These are phyloP conservation scores for Agonopterix arenella DNA, from an alignment of 2,888 invertebrate genomes.

Conservation along the genomic window DNA sequence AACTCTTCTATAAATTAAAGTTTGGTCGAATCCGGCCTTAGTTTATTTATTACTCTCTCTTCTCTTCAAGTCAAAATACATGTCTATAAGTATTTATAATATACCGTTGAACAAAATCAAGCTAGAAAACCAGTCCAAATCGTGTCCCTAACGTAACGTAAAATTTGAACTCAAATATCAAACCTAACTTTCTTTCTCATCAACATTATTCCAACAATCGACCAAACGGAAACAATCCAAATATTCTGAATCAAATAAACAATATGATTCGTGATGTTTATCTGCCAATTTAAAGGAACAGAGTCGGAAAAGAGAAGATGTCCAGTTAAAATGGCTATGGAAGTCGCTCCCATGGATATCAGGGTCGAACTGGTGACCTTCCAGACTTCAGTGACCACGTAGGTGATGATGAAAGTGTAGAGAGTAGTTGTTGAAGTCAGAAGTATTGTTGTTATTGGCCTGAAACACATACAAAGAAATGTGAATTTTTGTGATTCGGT, in stretches of 20 bases:
- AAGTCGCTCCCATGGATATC: not conserved
- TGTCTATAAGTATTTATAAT: too few species aligned
- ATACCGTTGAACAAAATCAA: too few species aligned
- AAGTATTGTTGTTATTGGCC: slow-evolving; percentile 12
- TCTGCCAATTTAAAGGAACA: slow-evolving; percentile 7
- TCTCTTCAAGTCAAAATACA: too few species aligned
- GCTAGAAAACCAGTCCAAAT: not conserved
- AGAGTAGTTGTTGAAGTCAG: slow-evolving; percentile 1
- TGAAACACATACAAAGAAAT: slow-evolving; percentile 3
- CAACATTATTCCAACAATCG: slow-evolving; percentile 6
- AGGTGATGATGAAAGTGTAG: not conserved
- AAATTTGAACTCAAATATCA: slow-evolving; percentile 1
- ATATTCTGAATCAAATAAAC: slow-evolving; percentile 7
- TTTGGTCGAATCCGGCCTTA: too few species aligned
- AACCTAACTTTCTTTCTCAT: slow-evolving; percentile 3
- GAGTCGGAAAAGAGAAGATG: slow-evolving; percentile 11
- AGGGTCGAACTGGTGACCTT: not conserved
- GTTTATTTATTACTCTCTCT: too few species aligned
- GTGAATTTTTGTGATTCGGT: too few species aligned
- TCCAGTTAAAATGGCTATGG: slow-evolving; percentile 5
- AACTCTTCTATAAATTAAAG: too few species aligned
- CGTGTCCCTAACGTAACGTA: not conserved
- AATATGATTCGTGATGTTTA: slow-evolving; percentile 5
- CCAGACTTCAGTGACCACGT: slow-evolving; percentile 3
- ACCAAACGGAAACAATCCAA: slow-evolving; percentile 11